phyloP scores from a whole-genome alignment of 2,113 vertebrate species.

The Cinclus mexicanus region DNA sequence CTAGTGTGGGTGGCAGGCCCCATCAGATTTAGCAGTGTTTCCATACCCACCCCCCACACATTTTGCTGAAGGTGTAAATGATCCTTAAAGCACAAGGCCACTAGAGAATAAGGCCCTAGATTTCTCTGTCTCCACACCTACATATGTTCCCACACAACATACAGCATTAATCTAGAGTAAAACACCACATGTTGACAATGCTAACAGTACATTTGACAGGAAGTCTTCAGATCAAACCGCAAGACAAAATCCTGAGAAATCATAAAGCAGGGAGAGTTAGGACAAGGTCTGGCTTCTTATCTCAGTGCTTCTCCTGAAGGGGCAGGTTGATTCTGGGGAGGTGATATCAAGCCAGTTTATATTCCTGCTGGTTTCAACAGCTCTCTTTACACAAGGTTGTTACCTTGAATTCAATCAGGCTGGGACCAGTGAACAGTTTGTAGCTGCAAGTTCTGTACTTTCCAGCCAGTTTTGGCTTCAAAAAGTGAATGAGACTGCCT shows the following conservation, averaged over 20 bases:
- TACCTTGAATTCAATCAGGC: neutral
- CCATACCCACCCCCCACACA: constrained; percentile 3
- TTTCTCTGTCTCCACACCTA: constrained; percentile 63
- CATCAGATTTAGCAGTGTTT: constrained; percentile 62
- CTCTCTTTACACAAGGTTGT: neutral
- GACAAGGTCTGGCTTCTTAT: neutral
- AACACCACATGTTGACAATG: constrained; percentile 40
- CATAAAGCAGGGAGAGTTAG: neutral
- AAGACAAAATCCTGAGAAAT: neutral
- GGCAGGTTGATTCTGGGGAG: neutral
- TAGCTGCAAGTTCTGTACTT: neutral
- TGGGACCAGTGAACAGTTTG: neutral
- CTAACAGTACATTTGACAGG: neutral
- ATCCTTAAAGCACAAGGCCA: constrained; percentile 52
- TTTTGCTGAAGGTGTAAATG: constrained; percentile 51
- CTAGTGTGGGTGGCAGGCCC: neutral
- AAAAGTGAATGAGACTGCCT: neutral
- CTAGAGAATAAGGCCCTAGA: constrained; percentile 45
- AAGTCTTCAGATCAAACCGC: neutral
- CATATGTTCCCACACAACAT: constrained; percentile 43
- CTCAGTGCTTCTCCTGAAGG: neutral
- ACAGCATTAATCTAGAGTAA: constrained; percentile 47
- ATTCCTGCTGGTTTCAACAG: neutral
- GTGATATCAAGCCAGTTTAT: neutral
- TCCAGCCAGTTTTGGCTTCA: neutral